Conservation (phyloP, 1,140 invertebrate species). For the Lithobius niger region DNA sequence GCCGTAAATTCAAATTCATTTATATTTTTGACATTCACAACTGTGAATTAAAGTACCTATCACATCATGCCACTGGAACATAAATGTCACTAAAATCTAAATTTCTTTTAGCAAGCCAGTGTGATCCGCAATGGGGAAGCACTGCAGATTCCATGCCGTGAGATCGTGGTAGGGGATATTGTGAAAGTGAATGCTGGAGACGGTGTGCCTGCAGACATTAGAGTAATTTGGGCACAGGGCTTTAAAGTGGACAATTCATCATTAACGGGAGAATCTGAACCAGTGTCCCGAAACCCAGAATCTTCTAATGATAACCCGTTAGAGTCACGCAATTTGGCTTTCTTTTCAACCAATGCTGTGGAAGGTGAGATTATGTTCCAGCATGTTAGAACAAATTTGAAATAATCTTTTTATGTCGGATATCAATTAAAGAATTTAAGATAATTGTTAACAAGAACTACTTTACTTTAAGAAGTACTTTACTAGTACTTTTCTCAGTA, state of each 20-base stretch:
- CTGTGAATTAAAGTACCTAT: no score
- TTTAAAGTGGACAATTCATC: slow-evolving; percentile 21
- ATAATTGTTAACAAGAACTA: no score
- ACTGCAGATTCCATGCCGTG: slow-evolving; percentile 72
- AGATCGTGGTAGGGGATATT: slow-evolving; percentile 81
- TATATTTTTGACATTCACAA: no score
- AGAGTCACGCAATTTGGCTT: slow-evolving; percentile 36
- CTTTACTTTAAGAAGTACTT: no score
- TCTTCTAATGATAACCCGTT: slow-evolving; percentile 36
- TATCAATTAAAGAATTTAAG: no score
- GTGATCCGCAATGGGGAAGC: slow-evolving; percentile 90
- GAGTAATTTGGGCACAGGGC: slow-evolving; percentile 67
- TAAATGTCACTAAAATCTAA: no score
- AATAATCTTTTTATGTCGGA: no score
- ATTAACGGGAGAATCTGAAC: slow-evolving; percentile 23
- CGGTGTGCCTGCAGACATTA: slow-evolving; percentile 83
- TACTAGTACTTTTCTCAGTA: no score
- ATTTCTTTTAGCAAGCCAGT: slow-evolving; percentile 72
- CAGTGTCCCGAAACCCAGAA: slow-evolving; percentile 18
- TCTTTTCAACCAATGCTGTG: slow-evolving; percentile 37
- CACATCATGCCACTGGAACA: no score
- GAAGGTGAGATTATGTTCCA: slow-evolving; percentile 23
- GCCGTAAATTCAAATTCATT: no score
- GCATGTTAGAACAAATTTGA: no score
- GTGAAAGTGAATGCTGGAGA: slow-evolving; percentile 92